Percentiles rank a stretch among this genome's conserved stretches.
Evolutionary conservation across 92 coral and sea anemone species (phyloP).

Genomic region (Virgularia gustaviana): DNA sequence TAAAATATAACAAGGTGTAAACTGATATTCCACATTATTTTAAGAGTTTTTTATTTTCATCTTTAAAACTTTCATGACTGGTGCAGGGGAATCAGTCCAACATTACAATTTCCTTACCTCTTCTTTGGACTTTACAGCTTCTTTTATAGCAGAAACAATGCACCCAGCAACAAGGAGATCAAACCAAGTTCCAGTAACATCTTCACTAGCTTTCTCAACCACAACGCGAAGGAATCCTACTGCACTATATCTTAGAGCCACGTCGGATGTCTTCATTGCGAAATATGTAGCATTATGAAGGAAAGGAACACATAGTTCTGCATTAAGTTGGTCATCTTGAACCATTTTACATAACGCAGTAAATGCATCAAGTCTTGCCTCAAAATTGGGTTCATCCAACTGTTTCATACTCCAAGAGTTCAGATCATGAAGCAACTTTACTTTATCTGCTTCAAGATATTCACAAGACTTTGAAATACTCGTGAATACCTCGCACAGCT

Average conservation of each 20-base stretch:
- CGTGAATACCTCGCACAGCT: constrained; percentile 69
- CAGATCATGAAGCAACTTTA: constrained; percentile 23
- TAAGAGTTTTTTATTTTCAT: too few relatives aligned
- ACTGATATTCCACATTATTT: too few relatives aligned
- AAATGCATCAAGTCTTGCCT: constrained; percentile 47
- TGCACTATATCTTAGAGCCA: constrained; percentile 85
- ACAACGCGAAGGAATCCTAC: constrained; percentile 68
- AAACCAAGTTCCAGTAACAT: constrained; percentile 47
- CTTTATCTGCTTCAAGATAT: constrained; percentile 43
- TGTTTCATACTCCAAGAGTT: constrained; percentile 80
- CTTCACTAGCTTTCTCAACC: constrained; percentile 57
- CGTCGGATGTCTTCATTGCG: constrained; percentile 66
- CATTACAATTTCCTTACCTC: constrained; percentile 56
- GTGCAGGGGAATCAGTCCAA: too few relatives aligned
- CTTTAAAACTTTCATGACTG: not conserved
- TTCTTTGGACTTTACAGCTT: constrained; percentile 64
- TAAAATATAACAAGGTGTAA: too few relatives aligned
- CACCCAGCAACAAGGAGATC: constrained; percentile 66
- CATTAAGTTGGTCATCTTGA: not conserved
- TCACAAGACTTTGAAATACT: constrained; percentile 50
- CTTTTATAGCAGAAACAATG: constrained; percentile 69
- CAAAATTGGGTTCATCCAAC: constrained; percentile 87
- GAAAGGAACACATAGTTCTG: constrained; percentile 49
- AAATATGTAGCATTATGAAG: constrained; percentile 75
- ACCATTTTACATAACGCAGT: constrained; percentile 9